Evolutionary conservation across 2,888 invertebrate species (phyloP).

Genomic region (Eurytoma californica): DNA sequence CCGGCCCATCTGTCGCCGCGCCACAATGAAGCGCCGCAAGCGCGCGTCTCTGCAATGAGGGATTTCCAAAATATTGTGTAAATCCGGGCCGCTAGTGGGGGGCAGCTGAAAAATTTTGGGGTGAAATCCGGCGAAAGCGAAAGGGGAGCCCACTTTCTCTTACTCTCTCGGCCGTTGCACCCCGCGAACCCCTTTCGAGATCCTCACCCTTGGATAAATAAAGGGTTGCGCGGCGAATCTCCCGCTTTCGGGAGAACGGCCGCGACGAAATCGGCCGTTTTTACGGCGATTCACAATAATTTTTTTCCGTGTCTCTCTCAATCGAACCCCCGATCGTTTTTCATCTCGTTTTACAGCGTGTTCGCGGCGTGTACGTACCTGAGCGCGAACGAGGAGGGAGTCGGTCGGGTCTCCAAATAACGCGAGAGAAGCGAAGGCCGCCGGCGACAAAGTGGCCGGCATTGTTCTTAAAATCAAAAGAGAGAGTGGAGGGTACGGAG

Average conservation of each 20-base stretch:
- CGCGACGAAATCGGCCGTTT: conserved; percentile 46
- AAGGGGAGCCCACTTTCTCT: conserved; percentile 46
- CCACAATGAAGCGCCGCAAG: conserved; percentile 42
- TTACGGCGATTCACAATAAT: too few relatives aligned
- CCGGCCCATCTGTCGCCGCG: conserved; percentile 51
- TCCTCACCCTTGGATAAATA: conserved; percentile 67
- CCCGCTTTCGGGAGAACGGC: conserved; percentile 38
- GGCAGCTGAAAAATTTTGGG: conserved; percentile 73
- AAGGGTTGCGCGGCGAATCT: conserved; percentile 68
- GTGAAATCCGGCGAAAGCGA: conserved; percentile 68
- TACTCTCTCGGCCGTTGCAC: conserved; percentile 39
- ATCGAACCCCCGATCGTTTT: conserved; percentile 27
- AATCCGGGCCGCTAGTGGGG: conserved; percentile 65
- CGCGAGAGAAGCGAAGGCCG: not conserved
- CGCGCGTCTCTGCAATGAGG: conserved; percentile 66
- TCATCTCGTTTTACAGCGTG: conserved; percentile 53
- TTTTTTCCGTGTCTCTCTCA: too few relatives aligned
- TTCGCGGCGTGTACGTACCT: not conserved
- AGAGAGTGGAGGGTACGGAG: not conserved
- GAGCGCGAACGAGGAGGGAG: not conserved
- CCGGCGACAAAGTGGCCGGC: conserved; percentile 19
- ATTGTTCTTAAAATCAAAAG: conserved; percentile 44
- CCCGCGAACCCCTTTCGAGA: too few relatives aligned
- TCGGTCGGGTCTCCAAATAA: conserved; percentile 25
- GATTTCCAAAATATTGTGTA: conserved; percentile 76